Base-by-base conservation (phyloP, 2,888 invertebrate species). In the Entomobrya multifasciata region DNA sequence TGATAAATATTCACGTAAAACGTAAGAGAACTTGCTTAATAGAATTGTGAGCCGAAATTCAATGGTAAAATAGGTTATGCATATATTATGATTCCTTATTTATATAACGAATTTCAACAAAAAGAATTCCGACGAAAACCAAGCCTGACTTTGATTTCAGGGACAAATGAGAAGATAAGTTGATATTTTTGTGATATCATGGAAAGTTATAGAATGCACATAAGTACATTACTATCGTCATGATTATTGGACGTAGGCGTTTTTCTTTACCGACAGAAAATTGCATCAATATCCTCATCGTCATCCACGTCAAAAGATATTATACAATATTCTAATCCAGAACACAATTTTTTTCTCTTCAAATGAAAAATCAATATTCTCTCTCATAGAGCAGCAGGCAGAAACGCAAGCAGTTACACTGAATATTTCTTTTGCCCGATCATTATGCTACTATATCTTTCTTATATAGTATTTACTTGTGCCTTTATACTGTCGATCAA, bases 331-430 rank as follows among this genome's bases (percentile, higher is more conserved):
- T 30, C 49, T 55, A 76, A 76, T 76, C 55, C 55, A 76, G 55
- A 22, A 70, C 36, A 76, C 74, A 55, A 76, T 76, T 76, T 76
- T 25, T n/a, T 27, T 20, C 74, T 25, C 30, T 52, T 36, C 22
- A 76, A 76, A 76, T 76, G 74, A 76, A 55, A 76, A 76, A 76
- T 76, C 74, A 76, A 76, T 76, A 76, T 76, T 76, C 30, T 55
- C n/a, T n/a, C n/a, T n/a, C n/a, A n/a, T 52, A 17, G 55, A 76
- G 74, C n/a, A 67, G 30, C 27, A 2, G 4, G 10, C n/a, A n/a
- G n/a, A n/a, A n/a, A n/a, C n/a, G n/a, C n/a, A n/a, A 20, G 36
- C 30, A 55, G 25, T 3, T 52, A 20, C 13, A 52, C 55, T 36
- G 36, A 6, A 36, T 8, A 36, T 36, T 36, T 8, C 36, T 8